These are phyloP conservation scores for Boloria selene DNA, from an alignment of 2,888 invertebrate species.

Conservation along the genomic window DNA sequence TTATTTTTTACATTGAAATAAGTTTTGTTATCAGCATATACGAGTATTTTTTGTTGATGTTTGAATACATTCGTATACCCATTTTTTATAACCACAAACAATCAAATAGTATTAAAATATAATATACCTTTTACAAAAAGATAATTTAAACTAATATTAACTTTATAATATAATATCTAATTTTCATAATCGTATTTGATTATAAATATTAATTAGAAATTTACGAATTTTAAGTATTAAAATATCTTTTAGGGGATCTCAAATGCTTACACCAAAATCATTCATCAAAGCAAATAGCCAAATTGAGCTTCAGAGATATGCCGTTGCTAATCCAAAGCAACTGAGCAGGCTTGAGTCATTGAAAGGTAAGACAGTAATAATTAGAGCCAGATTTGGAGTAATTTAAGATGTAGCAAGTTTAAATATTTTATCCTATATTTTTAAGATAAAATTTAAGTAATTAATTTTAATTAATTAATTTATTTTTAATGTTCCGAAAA, in stretches of 20 bases:
- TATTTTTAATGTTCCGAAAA: too few relatives aligned
- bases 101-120: too few relatives aligned
- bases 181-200: background rate
- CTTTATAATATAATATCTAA: too few relatives aligned
- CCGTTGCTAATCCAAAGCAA: slow-evolving; percentile 77
- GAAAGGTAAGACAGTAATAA: slow-evolving; percentile 64
- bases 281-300: slow-evolving; percentile 96
- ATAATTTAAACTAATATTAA: too few relatives aligned
- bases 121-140: too few relatives aligned
- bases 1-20: too few relatives aligned
- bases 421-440: background rate
- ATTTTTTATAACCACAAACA: too few relatives aligned
- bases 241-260: slow-evolving; percentile 77
- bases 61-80: too few relatives aligned
- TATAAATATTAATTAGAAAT: background rate
- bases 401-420: background rate
- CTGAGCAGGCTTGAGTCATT: slow-evolving; percentile 83
- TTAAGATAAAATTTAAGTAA: background rate
- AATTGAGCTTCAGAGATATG: slow-evolving; percentile 86
- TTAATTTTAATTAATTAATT: too few relatives aligned
- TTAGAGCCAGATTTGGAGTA: background rate
- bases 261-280: slow-evolving; percentile 91
- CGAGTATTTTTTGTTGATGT: too few relatives aligned
- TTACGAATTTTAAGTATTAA: background rate
- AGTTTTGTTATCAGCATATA: too few relatives aligned